These are phyloP conservation scores for Atherinosoma microstoma DNA, from an alignment of 2,797 vertebrate genomes.

Conservation along the genomic window DNA sequence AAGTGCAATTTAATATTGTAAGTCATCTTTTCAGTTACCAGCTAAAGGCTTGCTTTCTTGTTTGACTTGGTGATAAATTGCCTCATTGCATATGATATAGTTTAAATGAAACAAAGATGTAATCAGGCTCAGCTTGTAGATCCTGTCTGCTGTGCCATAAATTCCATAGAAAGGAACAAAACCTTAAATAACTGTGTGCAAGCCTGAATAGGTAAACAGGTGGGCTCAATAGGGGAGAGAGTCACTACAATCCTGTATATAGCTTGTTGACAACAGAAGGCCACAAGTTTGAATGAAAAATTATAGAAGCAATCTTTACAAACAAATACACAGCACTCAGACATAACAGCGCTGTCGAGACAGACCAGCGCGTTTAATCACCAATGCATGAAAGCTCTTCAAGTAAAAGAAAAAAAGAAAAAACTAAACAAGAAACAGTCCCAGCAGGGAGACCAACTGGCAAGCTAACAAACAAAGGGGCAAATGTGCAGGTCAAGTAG, in stretches of 20 bases:
- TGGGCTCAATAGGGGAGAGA: constrained; percentile 6
- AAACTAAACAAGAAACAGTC: neutral
- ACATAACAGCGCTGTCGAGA: neutral
- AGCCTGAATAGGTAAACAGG: constrained; percentile 6
- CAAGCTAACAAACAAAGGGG: neutral
- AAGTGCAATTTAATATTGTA: neutral
- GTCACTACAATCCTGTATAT: neutral
- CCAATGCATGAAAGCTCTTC: neutral
- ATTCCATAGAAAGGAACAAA: constrained; percentile 3
- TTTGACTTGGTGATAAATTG: constrained; percentile 3
- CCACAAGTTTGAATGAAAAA: constrained; percentile 9
- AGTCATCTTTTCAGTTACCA: constrained; percentile 18
- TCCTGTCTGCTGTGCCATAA: neutral
- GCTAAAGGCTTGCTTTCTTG: constrained; percentile 2
- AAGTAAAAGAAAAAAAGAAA: neutral
- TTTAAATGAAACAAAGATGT: constrained; percentile 12
- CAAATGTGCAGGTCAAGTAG: constrained; percentile 23
- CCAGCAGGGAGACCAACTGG: neutral
- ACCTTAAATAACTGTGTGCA: constrained; percentile 3
- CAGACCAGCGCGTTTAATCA: neutral
- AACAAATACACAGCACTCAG: neutral
- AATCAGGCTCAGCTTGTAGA: constrained; percentile 3
- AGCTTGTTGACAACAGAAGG: constrained; percentile 8
- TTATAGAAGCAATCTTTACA: neutral
- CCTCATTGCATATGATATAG: constrained; percentile 2